Evolutionary conservation across 2,113 vertebrate genomes (phyloP).

Genomic region (Tricholaema leucomelas): DNA sequence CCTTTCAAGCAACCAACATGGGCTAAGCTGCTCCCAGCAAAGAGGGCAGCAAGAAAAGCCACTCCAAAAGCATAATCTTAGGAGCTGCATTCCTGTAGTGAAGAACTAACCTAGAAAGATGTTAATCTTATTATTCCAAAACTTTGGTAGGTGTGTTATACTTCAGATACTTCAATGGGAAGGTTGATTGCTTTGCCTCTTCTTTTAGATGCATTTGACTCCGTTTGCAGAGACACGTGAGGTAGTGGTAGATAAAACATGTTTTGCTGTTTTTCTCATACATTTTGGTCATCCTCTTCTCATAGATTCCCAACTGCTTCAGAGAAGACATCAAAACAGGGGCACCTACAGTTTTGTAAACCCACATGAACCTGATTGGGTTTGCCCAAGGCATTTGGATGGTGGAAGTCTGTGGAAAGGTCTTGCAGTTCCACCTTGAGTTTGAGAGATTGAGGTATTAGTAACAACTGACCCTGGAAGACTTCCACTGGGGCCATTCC

Average conservation of each 20-base stretch:
- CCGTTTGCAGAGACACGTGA: not conserved
- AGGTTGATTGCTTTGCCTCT: not conserved
- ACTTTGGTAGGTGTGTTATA: not conserved
- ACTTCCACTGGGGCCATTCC: not conserved
- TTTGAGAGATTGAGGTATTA: not conserved
- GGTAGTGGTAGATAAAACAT: not conserved
- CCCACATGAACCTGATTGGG: not conserved
- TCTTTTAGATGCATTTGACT: not conserved
- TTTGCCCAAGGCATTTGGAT: not conserved
- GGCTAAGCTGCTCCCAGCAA: not conserved
- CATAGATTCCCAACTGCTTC: not conserved
- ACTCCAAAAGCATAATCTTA: not conserved
- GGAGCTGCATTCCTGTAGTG: not conserved
- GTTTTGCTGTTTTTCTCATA: not conserved
- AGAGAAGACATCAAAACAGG: not conserved
- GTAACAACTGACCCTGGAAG: not conserved
- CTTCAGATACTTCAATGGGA: not conserved
- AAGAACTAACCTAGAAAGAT: not conserved
- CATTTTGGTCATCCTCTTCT: not conserved
- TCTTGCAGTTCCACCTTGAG: not conserved
- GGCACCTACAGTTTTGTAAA: not conserved
- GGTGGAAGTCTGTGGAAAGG: not conserved
- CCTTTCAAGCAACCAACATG: not conserved
- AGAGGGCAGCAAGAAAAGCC: not conserved
- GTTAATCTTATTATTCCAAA: constrained; percentile 12